Percentiles rank a stretch among this genome's conserved stretches.
Evolutionary conservation across 2,113 vertebrate species (phyloP).

Genomic region (Campylorhamphus procurvoides): DNA sequence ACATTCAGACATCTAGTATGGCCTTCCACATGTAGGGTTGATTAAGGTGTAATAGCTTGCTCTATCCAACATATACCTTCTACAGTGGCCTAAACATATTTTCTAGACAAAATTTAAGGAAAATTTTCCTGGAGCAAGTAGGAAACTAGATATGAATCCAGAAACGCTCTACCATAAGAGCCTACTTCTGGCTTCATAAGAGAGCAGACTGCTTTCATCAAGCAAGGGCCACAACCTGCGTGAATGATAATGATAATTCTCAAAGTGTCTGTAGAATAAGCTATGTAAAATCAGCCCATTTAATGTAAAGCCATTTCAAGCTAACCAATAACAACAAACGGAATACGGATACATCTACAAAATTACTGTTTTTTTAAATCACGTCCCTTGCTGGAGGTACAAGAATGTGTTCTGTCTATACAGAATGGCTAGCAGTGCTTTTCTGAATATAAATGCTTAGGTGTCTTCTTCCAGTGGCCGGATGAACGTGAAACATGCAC

Average conservation of each 20-base stretch:
- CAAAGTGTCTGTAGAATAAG: no score
- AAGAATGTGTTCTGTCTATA: background rate
- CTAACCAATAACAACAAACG: background rate
- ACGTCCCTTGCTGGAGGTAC: background rate
- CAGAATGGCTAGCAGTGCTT: background rate
- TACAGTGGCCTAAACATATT: background rate
- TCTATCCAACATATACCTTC: background rate
- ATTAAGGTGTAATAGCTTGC: background rate
- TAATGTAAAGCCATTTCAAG: background rate
- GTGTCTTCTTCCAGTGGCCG: background rate
- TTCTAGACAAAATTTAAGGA: background rate
- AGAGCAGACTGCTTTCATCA: background rate
- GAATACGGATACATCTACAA: background rate
- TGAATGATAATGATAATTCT: background rate
- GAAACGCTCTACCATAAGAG: background rate
- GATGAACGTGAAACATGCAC: background rate
- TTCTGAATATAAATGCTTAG: background rate
- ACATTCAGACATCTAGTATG: background rate
- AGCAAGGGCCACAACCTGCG: fast-evolving
- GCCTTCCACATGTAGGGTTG: background rate
- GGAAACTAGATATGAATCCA: background rate
- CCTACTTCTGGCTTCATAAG: background rate
- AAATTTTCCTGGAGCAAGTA: background rate
- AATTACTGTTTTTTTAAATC: background rate
- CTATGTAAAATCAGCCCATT: background rate